Conservation (phyloP, 2,113 vertebrate genomes). For the Mormyrus iriodes region DNA sequence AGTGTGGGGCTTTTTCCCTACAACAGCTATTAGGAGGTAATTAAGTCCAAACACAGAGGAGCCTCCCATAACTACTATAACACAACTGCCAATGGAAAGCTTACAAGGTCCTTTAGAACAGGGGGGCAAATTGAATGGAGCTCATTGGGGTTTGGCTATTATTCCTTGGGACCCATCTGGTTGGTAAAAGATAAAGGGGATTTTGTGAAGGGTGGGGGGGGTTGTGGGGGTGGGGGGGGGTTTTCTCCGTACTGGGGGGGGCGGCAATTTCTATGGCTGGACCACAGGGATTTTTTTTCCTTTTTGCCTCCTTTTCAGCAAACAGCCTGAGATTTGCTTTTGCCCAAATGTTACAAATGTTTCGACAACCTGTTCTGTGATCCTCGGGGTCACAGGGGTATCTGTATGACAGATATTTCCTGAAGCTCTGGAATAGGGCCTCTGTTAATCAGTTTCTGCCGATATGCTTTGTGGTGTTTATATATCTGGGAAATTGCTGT, state of each 20-base stretch:
- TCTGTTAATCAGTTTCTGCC: neutral
- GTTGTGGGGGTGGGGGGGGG: conserved; percentile 50
- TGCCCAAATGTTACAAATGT: conserved; percentile 77
- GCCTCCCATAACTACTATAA: conserved; percentile 71
- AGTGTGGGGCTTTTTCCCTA: conserved; percentile 64
- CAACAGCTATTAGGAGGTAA: conserved; percentile 82
- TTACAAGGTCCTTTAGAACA: conserved; percentile 77
- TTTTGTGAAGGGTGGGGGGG: conserved; percentile 65
- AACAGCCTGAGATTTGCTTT: conserved; percentile 30
- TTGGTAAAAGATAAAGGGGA: conserved; percentile 70
- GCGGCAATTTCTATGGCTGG: conserved; percentile 30
- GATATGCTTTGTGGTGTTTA: neutral
- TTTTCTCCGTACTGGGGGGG: conserved; percentile 28
- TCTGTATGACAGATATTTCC: neutral
- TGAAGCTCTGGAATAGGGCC: neutral
- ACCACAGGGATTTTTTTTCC: conserved; percentile 29
- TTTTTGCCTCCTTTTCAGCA: conserved; percentile 14
- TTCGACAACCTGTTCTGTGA: conserved; percentile 74
- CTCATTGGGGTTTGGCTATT: conserved; percentile 63
- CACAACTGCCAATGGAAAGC: conserved; percentile 72
- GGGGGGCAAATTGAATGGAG: conserved; percentile 80
- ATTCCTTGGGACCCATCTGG: conserved; percentile 72
- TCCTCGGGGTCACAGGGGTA: conserved; percentile 55
- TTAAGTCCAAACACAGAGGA: conserved; percentile 88
- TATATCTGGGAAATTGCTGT: neutral